A percentile compares a stretch with the other conserved stretches of the same genome.
phyloP scores from a whole-genome alignment of 2,888 invertebrate genomes.

The Pharmacophagus antenor region DNA sequence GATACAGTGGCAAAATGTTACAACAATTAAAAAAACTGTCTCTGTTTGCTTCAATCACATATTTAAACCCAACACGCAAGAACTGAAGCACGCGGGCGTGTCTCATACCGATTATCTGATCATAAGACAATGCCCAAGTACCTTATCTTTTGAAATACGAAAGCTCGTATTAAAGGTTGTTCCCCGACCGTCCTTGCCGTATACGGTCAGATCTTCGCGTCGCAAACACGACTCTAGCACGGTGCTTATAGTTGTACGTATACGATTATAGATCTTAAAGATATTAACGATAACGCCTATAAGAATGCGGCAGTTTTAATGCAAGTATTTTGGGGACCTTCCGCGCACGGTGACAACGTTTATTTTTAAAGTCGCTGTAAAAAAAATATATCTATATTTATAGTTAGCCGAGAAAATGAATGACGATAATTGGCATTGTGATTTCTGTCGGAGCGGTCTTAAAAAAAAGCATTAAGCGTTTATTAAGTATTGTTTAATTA shows the following conservation, averaged over 20 bases:
- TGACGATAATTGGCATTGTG: slow-evolving; percentile 7
- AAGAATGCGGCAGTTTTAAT: slow-evolving; percentile 2
- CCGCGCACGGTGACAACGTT: slow-evolving; percentile 12
- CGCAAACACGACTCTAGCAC: slow-evolving; percentile 28
- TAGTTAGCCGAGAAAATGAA: slow-evolving; percentile 6
- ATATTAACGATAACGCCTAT: not conserved
- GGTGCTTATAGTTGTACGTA: not conserved
- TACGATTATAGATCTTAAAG: slow-evolving; percentile 5
- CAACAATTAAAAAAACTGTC: too few species aligned
- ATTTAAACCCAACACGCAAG: not conserved
- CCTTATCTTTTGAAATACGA: slow-evolving; percentile 32
- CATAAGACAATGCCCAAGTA: slow-evolving; percentile 11
- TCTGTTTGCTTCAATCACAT: not conserved
- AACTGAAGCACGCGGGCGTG: not conserved
- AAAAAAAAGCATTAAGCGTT: slow-evolving; percentile 4
- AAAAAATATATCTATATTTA: too few species aligned
- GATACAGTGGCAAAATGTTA: too few species aligned
- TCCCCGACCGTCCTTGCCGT: slow-evolving; percentile 39
- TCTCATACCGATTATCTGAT: not conserved
- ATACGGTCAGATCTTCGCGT: slow-evolving; percentile 40
- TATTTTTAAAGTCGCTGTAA: slow-evolving; percentile 18
- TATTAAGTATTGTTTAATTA: slow-evolving; percentile 7
- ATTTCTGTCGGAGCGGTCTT: slow-evolving; percentile 16
- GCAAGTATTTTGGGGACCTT: slow-evolving; percentile 5
- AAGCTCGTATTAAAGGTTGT: slow-evolving; percentile 41